Evolutionary conservation across 2,888 invertebrate genomes (phyloP).

Genomic region (Philopedon plagiatum): DNA sequence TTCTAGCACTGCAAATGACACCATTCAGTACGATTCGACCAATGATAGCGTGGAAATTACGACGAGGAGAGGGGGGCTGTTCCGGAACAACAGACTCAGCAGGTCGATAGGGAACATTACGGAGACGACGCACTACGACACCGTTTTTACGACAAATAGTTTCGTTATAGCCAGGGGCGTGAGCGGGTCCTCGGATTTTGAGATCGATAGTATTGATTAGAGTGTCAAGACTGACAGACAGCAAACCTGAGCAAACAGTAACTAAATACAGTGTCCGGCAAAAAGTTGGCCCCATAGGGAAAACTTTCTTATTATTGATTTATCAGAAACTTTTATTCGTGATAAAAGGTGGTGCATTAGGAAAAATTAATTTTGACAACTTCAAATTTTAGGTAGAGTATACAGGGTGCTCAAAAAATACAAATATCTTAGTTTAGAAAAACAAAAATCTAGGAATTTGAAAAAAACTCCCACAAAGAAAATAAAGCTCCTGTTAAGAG

Average conservation of each 20-base stretch:
- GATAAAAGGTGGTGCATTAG: too few relatives aligned
- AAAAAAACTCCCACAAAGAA: too few relatives aligned
- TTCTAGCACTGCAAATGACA: conserved; percentile 51
- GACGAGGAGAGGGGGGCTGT: conserved; percentile 49
- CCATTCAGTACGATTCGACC: conserved; percentile 49
- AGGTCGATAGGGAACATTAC: conserved; percentile 68
- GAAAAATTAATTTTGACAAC: too few relatives aligned
- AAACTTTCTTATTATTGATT: too few relatives aligned
- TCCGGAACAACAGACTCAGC: conserved; percentile 64
- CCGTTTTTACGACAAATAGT: conserved; percentile 71
- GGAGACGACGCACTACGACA: conserved; percentile 70
- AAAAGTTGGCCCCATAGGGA: too few relatives aligned
- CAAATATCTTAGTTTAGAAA: too few relatives aligned
- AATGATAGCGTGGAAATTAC: conserved; percentile 62
- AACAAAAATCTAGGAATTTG: too few relatives aligned
- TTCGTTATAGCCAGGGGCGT: conserved; percentile 67
- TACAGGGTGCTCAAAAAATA: too few relatives aligned
- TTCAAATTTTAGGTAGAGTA: too few relatives aligned
- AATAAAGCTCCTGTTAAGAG: too few relatives aligned
- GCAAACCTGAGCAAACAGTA: conserved; percentile 6
- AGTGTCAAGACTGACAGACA: conserved; percentile 37
- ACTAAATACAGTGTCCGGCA: neutral
- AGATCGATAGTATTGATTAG: conserved; percentile 41
- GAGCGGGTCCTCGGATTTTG: conserved; percentile 60
- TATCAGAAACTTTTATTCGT: too few relatives aligned